Percentiles rank a stretch among this genome's conserved stretches.
Evolutionary conservation across 1,140 invertebrate genomes (phyloP).

Genomic region (Trissolcus basalis): DNA sequence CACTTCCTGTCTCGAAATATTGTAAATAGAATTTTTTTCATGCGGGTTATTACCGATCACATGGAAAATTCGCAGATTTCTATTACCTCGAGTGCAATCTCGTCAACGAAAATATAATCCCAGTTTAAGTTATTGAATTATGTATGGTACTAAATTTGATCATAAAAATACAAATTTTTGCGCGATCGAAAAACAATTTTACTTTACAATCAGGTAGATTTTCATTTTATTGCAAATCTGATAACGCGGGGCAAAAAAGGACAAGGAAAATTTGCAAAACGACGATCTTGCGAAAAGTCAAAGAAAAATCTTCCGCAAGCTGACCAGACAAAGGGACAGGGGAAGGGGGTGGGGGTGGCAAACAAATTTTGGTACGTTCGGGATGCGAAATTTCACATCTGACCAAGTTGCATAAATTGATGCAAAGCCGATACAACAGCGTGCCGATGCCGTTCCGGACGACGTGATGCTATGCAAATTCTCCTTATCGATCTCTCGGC

Average conservation of each 20-base stretch:
- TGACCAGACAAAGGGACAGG: too few species aligned
- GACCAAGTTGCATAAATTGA: slow-evolving; percentile 41
- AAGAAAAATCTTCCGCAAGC: too few species aligned
- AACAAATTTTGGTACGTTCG: not conserved
- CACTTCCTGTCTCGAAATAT: slow-evolving; percentile 33
- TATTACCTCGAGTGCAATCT: not conserved
- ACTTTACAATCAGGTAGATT: not conserved
- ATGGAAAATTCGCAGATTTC: not conserved
- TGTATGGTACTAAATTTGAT: too few species aligned
- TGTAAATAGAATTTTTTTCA: slow-evolving; percentile 28
- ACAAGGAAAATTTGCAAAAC: too few species aligned
- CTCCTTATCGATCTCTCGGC: slow-evolving; percentile 51
- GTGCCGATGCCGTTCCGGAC: slow-evolving; percentile 27
- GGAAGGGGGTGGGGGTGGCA: too few species aligned
- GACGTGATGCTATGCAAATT: slow-evolving; percentile 50
- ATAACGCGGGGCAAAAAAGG: too few species aligned
- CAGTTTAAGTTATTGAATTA: too few species aligned
- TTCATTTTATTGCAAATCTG: too few species aligned
- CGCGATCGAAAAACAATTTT: slow-evolving; percentile 9
- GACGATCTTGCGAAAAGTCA: too few species aligned
- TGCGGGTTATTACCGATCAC: slow-evolving; percentile 3
- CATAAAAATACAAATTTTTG: too few species aligned
- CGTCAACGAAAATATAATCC: not conserved
- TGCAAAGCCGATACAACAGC: slow-evolving; percentile 27
- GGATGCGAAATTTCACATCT: slow-evolving; percentile 29